Base-by-base conservation (phyloP, 1,140 invertebrate genomes). In the Hyphantria cunea region DNA sequence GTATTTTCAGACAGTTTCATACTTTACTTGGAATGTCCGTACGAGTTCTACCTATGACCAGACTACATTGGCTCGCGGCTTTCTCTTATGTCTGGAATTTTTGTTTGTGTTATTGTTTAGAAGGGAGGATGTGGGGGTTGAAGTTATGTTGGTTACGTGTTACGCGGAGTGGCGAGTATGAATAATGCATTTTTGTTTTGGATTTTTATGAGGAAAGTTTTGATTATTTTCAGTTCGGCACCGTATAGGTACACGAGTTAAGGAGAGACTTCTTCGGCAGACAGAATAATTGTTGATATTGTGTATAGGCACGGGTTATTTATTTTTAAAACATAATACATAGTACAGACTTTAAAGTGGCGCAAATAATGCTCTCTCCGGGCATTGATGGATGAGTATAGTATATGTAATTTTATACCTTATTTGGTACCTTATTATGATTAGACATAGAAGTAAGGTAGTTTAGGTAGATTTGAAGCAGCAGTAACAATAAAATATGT, bases 101-200 rank as follows among this genome's bases (percentile, higher is more conserved):
- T 58, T 15, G 33, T 58, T 58, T 58, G 54, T 56, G 56, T 55
- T 68, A 63, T 70, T 73, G 64, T 78, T 73, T 58, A 71, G 66
- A 53, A 64, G 61, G 52, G 52, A 66, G 66, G 48, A 55, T 47
- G 34, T 37, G 68, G 58, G 60, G 66, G 79, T 1, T 82, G 78
- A 65, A n/a, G 54, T 63, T 81, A 79, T 15, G 60, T 45, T 84
- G 84, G 86, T 56, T 50, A 51, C 44, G 55, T 66, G 63, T 71
- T 78, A 84, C 76, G 73, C 75, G 68, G 73, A 80, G 80, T 75
- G 77, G 77, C 77, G 78, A 86, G 77, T 89, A 90, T 90, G 88
- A 90, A 90, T 90, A 89, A 90, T 90, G 88, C 84, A 90, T 90
- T 90, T 89, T 90, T 90, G 88, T 90, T 90, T 90, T 86, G 84